Percentiles rank a stretch among this genome's conserved stretches.
These are phyloP conservation scores for Agriopis marginaria DNA, from an alignment of 2,888 invertebrate species.

Conservation along the genomic window DNA sequence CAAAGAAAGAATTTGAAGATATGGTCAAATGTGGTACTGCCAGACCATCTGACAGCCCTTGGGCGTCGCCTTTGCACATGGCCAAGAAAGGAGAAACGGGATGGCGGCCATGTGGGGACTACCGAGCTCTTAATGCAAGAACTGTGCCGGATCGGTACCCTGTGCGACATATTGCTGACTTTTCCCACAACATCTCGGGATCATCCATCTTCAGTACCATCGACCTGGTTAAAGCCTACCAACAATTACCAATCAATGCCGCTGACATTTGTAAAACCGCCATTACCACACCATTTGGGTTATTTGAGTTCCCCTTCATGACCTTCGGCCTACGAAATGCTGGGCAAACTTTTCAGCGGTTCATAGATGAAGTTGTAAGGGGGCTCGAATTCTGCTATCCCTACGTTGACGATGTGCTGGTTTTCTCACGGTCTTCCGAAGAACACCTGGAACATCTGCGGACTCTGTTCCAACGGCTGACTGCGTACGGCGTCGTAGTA, in stretches of 20 bases:
- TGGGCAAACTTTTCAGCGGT: neutral
- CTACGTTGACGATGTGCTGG: neutral
- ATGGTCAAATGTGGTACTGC: conserved; percentile 5
- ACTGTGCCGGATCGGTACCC: conserved; percentile 14
- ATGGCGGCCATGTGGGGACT: conserved; percentile 17
- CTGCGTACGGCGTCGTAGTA: neutral
- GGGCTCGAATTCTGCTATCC: conserved; percentile 3
- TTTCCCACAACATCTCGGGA: neutral
- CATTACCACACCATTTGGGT: neutral
- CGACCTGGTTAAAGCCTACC: neutral
- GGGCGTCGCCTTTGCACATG: neutral
- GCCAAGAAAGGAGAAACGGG: neutral
- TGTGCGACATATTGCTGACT: neutral
- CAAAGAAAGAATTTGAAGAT: neutral
- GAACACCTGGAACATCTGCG: conserved; percentile 2
- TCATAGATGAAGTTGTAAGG: neutral
- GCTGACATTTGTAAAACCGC: neutral
- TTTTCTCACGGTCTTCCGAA: neutral
- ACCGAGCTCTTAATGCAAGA: conserved; percentile 1
- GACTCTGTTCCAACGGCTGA: neutral
- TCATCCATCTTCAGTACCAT: neutral
- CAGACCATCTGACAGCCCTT: neutral
- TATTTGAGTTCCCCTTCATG: neutral
- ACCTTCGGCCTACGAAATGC: neutral
- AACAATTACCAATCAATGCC: neutral